Percentiles rank a stretch among this genome's conserved stretches.
Evolutionary conservation across 2,797 vertebrate species (phyloP).

Genomic region (Enteromius radiatus): DNA sequence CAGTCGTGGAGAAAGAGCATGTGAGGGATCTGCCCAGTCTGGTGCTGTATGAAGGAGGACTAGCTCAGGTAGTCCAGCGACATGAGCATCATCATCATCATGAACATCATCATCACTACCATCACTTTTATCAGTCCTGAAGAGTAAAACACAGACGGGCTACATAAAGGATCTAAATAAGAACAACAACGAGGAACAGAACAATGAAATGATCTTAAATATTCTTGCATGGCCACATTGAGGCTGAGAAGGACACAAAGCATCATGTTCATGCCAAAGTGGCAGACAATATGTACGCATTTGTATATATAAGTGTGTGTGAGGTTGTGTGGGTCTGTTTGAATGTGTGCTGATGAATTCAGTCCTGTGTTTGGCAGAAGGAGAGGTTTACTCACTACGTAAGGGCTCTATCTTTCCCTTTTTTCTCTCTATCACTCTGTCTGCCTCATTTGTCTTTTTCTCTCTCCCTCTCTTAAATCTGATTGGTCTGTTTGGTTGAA

Average conservation of each 20-base stretch:
- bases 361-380: slow-evolving; percentile 18
- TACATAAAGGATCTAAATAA: slow-evolving; percentile 7
- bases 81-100: slow-evolving; percentile 98
- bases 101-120: slow-evolving; percentile 98
- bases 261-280: slow-evolving; percentile 52
- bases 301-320: slow-evolving; percentile 24
- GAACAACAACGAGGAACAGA: slow-evolving; percentile 51
- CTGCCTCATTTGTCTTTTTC: background rate
- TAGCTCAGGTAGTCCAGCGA: slow-evolving; percentile 92
- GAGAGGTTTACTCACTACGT: slow-evolving; percentile 27
- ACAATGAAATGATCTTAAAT: slow-evolving; percentile 10
- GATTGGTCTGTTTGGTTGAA: slow-evolving; percentile 30
- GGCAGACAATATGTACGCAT: slow-evolving; percentile 27
- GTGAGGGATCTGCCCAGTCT: slow-evolving; percentile 89
- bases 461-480: background rate
- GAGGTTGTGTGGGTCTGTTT: slow-evolving; percentile 18
- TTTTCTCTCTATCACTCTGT: background rate
- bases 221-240: slow-evolving; percentile 10
- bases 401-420: slow-evolving; percentile 46
- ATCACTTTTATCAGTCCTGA: slow-evolving; percentile 99
- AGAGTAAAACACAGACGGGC: slow-evolving; percentile 27
- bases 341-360: slow-evolving; percentile 18
- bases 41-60: slow-evolving; percentile 89
- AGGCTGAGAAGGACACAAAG: slow-evolving; percentile 32
- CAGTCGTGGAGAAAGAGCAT: slow-evolving; percentile 89